phyloP scores from a whole-genome alignment of 2,113 vertebrate species.

The Pelmatolapia mariae region DNA sequence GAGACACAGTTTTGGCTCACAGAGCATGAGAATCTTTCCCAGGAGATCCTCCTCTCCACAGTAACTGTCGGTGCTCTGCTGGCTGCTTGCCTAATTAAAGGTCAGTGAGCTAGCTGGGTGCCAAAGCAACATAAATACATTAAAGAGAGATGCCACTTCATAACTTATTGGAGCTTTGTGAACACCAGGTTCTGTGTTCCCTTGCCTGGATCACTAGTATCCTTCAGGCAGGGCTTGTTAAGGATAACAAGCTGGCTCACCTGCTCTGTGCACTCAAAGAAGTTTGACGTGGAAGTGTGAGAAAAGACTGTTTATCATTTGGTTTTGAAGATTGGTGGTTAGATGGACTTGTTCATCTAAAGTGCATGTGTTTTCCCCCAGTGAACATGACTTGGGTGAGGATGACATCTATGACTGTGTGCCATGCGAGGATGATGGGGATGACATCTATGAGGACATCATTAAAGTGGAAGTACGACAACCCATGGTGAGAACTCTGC shows the following conservation, averaged over 20 bases:
- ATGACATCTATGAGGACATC: constrained; percentile 99
- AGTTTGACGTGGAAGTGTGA: neutral
- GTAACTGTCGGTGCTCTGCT: constrained; percentile 29
- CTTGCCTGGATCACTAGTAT: neutral
- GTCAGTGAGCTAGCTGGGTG: constrained; percentile 45
- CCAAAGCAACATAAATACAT: constrained; percentile 37
- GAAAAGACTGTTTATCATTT: neutral
- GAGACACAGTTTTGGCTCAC: neutral
- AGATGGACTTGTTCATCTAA: neutral
- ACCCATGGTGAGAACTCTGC: constrained; percentile 85
- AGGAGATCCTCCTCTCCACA: constrained; percentile 15
- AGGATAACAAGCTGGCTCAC: neutral
- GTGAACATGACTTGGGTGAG: constrained; percentile 94
- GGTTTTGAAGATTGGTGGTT: neutral
- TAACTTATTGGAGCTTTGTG: neutral
- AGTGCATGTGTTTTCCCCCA: constrained; percentile 34
- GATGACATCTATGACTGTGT: constrained; percentile 97
- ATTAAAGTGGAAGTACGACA: constrained; percentile 98
- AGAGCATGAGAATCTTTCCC: constrained; percentile 3
- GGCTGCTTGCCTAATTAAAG: constrained; percentile 58
- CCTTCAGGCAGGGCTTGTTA: neutral
- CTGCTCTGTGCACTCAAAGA: neutral
- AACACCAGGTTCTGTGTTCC: neutral
- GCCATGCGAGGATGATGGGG: constrained; percentile 92
- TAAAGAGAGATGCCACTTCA: constrained; percentile 36